Percentiles rank a stretch among this genome's conserved stretches.
phyloP scores from a whole-genome alignment of 53 echinoderm and acorn worm species.

The Antedon mediterranea region DNA sequence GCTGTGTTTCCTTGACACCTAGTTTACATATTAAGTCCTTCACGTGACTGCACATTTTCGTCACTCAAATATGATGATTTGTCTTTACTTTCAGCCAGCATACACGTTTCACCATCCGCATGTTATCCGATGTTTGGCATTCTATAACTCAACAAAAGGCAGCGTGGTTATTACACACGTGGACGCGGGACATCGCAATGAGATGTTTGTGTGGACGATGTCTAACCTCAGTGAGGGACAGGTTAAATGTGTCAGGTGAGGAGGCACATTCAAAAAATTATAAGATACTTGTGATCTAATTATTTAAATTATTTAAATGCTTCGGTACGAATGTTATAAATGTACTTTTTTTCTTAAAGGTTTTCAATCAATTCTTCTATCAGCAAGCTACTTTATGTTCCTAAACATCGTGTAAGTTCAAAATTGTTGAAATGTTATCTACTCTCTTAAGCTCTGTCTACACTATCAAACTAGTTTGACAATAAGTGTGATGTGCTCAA shows the following conservation, averaged over 20 bases:
- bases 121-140: slow-evolving; percentile 59
- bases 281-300: too few species aligned
- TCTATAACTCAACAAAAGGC: slow-evolving; percentile 53
- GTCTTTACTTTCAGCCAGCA: background rate
- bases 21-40: too few species aligned
- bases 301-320: too few species aligned
- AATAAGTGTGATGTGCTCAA: too few species aligned
- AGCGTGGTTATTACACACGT: slow-evolving; percentile 59
- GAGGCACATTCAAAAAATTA: too few species aligned
- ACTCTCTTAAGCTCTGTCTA: too few species aligned
- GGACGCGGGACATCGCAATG: slow-evolving; percentile 56
- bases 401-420: slow-evolving; percentile 75
- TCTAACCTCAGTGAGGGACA: slow-evolving; percentile 41
- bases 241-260: slow-evolving; percentile 66
- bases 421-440: background rate
- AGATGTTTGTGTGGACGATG: slow-evolving; percentile 69
- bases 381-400: slow-evolving; percentile 48
- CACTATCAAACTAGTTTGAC: too few species aligned
- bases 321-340: too few species aligned
- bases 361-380: slow-evolving; percentile 49
- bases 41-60: too few species aligned
- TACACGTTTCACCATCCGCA: slow-evolving; percentile 70
- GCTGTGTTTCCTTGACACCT: too few species aligned
- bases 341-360: slow-evolving; percentile 5
- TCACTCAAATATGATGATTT: too few species aligned